Base-by-base conservation (phyloP, 2,888 invertebrate species). In the Actias luna region DNA sequence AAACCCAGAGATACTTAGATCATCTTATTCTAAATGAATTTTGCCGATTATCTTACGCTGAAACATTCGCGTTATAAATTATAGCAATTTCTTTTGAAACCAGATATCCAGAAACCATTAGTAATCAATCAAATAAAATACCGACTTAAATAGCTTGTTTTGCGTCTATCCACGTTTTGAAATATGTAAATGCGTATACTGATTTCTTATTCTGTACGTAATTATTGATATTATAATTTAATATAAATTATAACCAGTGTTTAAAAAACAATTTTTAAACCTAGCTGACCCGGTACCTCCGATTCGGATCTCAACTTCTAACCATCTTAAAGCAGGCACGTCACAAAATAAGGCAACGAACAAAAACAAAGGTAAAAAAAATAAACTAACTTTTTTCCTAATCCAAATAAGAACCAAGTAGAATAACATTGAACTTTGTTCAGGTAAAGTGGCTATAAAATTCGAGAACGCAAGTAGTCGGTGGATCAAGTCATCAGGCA, bases 391-490 rank as follows among this genome's bases (percentile, higher is more conserved):
- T 33, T 55, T 27, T 27, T 16, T 4, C n/a, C 14, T 16, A 27
- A 29, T 29, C 29, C 29, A 16, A 27, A 55, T 55, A 29, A n/a
- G 27, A 55, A n/a, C 29, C 16, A n/a, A 29, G 16, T 55, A 29
- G n/a, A 55, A 8, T 29, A 29, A 29, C 55, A 27, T 18, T 42
- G 31, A 52, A 33, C 50, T 18, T 52, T 62, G 25, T 67, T 80
- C 80, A 75, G 50, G 62, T 68, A 27, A 80, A 68, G 69, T 76
- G 35, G 78, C 78, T 14, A 78, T 87, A n/a, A 79, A 79, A 60
- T 88, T 94, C 68, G 82, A 87, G 60, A 80, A 89, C 58, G 92
- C 93, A 4, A 87, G 79, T 36, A 93, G 93, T 61, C 89, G 87
- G 68, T 94, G 94, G 94, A 78, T 87, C 2, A 80, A 81, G 66